These are phyloP conservation scores for Microtus ochrogaster DNA, from an alignment of 2,113 vertebrate genomes.

Conservation along the genomic window DNA sequence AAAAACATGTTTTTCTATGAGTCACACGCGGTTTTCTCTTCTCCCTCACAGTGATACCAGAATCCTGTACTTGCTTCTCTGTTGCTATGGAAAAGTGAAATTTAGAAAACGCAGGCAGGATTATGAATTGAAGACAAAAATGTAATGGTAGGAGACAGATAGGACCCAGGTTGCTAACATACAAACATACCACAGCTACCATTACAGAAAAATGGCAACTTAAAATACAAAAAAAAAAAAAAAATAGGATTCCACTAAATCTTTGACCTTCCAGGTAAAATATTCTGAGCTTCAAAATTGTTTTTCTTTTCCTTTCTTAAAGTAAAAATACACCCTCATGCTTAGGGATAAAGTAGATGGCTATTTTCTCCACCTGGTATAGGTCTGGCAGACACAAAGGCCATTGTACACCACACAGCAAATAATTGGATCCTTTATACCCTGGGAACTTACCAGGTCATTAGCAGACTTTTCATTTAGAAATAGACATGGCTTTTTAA, in stretches of 20 bases:
- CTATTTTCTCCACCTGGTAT: slow-evolving; percentile 26
- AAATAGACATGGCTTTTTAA: slow-evolving; percentile 42
- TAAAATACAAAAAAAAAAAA: neutral
- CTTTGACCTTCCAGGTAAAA: slow-evolving; percentile 54
- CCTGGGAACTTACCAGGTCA: slow-evolving; percentile 21
- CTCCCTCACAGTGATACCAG: slow-evolving; percentile 14
- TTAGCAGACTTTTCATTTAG: slow-evolving; percentile 59
- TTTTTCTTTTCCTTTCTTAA: neutral
- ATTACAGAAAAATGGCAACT: slow-evolving; percentile 36
- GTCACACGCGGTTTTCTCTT: slow-evolving; percentile 57
- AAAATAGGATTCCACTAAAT: neutral
- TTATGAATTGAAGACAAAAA: slow-evolving; percentile 57
- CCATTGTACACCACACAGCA: slow-evolving; percentile 4
- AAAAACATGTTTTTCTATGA: slow-evolving; percentile 58
- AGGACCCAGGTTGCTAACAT: slow-evolving; percentile 46
- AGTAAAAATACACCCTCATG: slow-evolving; percentile 45
- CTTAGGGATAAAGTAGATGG: slow-evolving; percentile 20
- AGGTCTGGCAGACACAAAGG: slow-evolving; percentile 37
- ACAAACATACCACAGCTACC: neutral
- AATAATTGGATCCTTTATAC: slow-evolving; percentile 53
- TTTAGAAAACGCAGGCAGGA: slow-evolving; percentile 57
- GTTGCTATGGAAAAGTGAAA: slow-evolving; percentile 70
- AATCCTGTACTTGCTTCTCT: slow-evolving; percentile 58
- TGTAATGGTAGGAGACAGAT: slow-evolving; percentile 26
- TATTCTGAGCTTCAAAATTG: slow-evolving; percentile 11